Percentiles rank a stretch among this genome's conserved stretches.
phyloP scores from a whole-genome alignment of 2,113 vertebrate genomes.

The Empidonax alnorum region DNA sequence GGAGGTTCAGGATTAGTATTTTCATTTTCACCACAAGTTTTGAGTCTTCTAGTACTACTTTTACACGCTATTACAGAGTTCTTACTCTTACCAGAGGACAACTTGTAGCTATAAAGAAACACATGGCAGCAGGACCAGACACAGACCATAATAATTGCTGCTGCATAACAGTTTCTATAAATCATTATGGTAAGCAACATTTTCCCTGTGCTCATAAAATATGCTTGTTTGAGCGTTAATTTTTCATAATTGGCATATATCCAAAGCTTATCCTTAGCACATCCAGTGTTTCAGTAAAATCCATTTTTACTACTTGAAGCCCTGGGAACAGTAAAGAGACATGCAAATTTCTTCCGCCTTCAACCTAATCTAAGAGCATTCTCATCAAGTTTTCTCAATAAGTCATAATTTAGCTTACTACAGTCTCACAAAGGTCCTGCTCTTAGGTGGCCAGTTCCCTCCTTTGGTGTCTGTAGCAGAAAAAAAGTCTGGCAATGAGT shows the following conservation, averaged over 20 bases:
- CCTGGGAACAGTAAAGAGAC: not conserved
- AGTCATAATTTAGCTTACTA: not conserved
- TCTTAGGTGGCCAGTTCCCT: not conserved
- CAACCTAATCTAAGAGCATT: not conserved
- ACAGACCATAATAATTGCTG: not conserved
- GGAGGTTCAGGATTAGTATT: not conserved
- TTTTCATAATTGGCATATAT: not conserved
- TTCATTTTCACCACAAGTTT: not conserved
- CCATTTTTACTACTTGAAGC: conserved; percentile 8
- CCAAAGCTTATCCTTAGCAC: conserved; percentile 46
- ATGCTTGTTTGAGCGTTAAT: conserved; percentile 35
- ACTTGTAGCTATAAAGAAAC: not conserved
- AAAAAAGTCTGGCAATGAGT: not conserved
- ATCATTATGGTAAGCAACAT: conserved; percentile 10
- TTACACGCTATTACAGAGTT: not conserved
- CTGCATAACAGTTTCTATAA: conserved; percentile 26
- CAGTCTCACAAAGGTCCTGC: not conserved
- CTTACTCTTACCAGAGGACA: not conserved
- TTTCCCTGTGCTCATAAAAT: conserved; percentile 22
- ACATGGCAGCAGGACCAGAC: not conserved
- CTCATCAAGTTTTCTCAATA: not conserved
- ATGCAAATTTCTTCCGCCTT: not conserved
- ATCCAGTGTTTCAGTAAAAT: conserved; percentile 24
- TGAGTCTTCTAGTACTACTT: not conserved
- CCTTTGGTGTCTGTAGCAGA: not conserved